A percentile compares a stretch with the other conserved stretches of the same genome.
Conservation (phyloP, 2,113 vertebrate species). For the Xenopus borealis region DNA sequence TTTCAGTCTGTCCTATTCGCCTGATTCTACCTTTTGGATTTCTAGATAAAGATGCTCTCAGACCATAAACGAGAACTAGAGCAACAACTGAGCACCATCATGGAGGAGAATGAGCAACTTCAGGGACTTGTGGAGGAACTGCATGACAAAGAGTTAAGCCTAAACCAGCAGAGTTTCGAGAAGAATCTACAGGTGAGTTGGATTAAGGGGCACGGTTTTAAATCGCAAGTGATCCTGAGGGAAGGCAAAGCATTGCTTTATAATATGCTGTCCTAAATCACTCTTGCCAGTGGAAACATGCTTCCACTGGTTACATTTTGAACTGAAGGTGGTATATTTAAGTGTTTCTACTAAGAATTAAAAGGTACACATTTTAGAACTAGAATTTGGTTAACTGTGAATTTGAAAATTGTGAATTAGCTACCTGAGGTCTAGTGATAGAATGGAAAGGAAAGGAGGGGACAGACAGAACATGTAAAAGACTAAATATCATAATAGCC, state of each 20-base stretch:
- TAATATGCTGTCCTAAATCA: background rate
- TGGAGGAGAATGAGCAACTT: conserved; percentile 89
- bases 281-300: background rate
- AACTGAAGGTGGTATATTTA: too few relatives aligned
- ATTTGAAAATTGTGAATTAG: too few relatives aligned
- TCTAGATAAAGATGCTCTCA: conserved; percentile 93
- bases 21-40: conserved; percentile 26
- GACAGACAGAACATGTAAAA: too few relatives aligned
- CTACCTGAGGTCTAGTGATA: too few relatives aligned
- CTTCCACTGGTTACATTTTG: background rate
- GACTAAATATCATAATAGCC: too few relatives aligned
- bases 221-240: background rate
- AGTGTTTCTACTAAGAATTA: too few relatives aligned
- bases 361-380: too few relatives aligned
- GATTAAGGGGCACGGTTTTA: background rate
- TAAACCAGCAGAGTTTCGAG: conserved; percentile 85
- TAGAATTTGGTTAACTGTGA: too few relatives aligned
- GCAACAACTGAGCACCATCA: conserved; percentile 74
- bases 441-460: too few relatives aligned
- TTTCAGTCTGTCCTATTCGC: background rate
- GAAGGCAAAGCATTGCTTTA: background rate
- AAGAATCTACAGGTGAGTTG: conserved; percentile 86
- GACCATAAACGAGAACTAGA: conserved; percentile 91
- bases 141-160: conserved; percentile 81
- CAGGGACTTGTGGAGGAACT: conserved; percentile 86